Evolutionary conservation across 2,113 vertebrate genomes (phyloP), one percentile per base, ranked within the genome.

Genomic region (Xenopus borealis): DNA sequence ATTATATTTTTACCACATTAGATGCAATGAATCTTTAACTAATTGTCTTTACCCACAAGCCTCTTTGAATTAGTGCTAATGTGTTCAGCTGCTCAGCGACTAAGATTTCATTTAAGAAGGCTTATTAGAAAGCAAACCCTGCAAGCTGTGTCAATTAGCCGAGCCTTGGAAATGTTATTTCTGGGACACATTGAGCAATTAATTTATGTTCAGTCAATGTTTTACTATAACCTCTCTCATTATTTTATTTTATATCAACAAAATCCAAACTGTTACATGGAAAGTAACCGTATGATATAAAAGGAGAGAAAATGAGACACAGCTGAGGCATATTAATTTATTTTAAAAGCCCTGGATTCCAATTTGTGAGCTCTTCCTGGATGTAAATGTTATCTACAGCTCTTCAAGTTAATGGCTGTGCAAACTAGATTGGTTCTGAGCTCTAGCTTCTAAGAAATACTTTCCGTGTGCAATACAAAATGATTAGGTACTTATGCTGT

Each of bases 21-120:
- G 14, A 16, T 50, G 7, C 7, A 75, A 75, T 75, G 66, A 63
- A 66, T 63, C 20, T 58, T 69, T 75, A 66, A 40, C 7, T 6
- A 69, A 75, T 57, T 63, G 66, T 69, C 30, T 45, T 19, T 55
- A 75, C 73, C 73, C 66, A 75, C 57, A 69, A 75, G 73, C 57
- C 73, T 69, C 66, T 69, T 53, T 69, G 66, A 62, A 75, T 75
- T 75, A 75, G 66, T 5, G 20, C n/a, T 75, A 75, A 75, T 75
- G 58, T 69, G 58, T 53, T 75, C 66, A 63, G 66, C 30, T 53
- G 66, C 58, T 63, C 13, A 11, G 73, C 69, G 73, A 69, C 73
- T 75, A 46, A 44, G 66, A 20, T 69, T 75, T 19, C 58, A 75
- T 52, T 75, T 75, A 62, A 62, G 58, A 40, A 16, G 46, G 68